Percentiles rank a stretch among this genome's conserved stretches.
Evolutionary conservation across 2,113 vertebrate genomes (phyloP).

Genomic region (Nesoenas mayeri): DNA sequence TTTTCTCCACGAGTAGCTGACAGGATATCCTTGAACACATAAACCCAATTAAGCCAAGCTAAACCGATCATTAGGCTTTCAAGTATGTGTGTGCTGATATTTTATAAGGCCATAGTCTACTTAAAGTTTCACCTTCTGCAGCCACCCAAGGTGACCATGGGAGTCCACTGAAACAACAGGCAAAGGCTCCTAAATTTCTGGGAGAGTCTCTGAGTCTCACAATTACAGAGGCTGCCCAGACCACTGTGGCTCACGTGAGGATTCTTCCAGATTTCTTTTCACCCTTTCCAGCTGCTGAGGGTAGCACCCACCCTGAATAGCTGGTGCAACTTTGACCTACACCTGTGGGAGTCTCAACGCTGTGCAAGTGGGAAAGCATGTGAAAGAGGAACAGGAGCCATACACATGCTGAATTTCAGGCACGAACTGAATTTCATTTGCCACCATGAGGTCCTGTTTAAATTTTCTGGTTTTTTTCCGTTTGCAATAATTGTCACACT

Average conservation of each 20-base stretch:
- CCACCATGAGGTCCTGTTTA: neutral
- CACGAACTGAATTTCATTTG: neutral
- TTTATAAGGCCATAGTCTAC: conserved; percentile 60
- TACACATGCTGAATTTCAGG: neutral
- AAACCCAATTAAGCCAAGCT: conserved; percentile 61
- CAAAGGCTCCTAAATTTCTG: conserved; percentile 34
- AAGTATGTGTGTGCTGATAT: conserved; percentile 58
- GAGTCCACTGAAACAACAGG: conserved; percentile 23
- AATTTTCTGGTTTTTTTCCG: neutral
- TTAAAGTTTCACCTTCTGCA: conserved; percentile 63
- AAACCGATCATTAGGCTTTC: conserved; percentile 67
- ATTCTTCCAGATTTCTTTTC: neutral
- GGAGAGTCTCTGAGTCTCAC: neutral
- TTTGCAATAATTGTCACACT: neutral
- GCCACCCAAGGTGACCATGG: neutral
- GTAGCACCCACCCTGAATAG: neutral
- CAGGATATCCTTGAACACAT: conserved; percentile 62
- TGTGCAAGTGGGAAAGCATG: accelerated
- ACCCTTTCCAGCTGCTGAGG: neutral
- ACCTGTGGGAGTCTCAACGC: neutral
- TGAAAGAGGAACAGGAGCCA: neutral
- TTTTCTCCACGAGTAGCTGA: conserved; percentile 48
- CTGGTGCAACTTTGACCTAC: neutral
- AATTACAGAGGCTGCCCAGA: neutral
- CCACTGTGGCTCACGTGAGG: neutral